phyloP scores from a whole-genome alignment of 2,797 vertebrate genomes.

The Mus caroli region DNA sequence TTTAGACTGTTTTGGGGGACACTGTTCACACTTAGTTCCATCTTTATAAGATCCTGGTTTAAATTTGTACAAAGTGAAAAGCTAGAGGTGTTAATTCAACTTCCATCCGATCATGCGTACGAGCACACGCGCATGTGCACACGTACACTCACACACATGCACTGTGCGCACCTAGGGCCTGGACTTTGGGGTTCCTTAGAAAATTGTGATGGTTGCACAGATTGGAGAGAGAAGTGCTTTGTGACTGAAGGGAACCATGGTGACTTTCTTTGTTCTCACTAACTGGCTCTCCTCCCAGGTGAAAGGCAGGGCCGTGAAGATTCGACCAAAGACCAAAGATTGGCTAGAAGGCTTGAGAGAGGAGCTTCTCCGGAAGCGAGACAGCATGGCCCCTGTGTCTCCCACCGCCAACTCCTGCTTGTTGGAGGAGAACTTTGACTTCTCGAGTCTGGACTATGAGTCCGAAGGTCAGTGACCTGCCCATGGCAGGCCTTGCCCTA shows the following conservation, averaged over 20 bases:
- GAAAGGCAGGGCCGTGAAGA: constrained; percentile 88
- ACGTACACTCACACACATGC: no score
- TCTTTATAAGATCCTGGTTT: neutral
- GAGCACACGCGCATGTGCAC: no score
- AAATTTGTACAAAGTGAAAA: neutral
- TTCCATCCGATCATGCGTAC: neutral
- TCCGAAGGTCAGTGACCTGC: constrained; percentile 87
- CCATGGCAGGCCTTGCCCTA: accelerated
- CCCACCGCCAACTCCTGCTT: constrained; percentile 90
- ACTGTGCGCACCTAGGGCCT: neutral
- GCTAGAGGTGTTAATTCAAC: neutral
- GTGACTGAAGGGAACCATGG: accelerated
- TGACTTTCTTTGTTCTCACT: accelerated
- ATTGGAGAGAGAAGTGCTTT: neutral
- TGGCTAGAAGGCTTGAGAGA: constrained; percentile 90
- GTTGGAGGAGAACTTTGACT: constrained; percentile 91
- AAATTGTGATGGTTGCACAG: accelerated
- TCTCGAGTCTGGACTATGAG: constrained; percentile 90
- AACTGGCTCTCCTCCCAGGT: constrained; percentile 77
- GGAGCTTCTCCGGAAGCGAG: constrained; percentile 88
- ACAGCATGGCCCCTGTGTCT: constrained; percentile 87
- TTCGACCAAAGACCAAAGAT: constrained; percentile 89
- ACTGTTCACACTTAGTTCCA: neutral
- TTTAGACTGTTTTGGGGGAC: neutral
- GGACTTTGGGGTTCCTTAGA: accelerated